Percentiles rank a stretch among this genome's conserved stretches.
Conservation (phyloP, 2,797 vertebrate species). For the Gymnoscopelus braueri region DNA sequence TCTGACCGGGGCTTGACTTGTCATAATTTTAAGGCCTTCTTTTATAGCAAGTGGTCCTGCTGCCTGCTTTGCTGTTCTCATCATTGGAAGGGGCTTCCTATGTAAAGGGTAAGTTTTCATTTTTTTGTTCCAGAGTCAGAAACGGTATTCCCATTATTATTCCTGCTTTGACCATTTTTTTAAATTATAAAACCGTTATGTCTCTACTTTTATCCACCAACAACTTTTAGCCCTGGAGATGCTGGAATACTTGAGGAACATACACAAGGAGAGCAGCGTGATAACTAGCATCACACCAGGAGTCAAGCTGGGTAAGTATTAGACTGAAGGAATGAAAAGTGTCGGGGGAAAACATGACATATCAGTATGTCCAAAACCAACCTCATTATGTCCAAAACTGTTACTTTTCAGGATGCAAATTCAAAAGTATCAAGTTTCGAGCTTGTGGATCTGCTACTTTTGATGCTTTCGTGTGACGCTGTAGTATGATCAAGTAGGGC, state of each 20-base stretch:
- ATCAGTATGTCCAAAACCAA: too few relatives aligned
- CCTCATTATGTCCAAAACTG: too few relatives aligned
- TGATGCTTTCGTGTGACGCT: too few relatives aligned
- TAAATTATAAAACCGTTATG: neutral
- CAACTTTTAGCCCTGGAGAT: conserved; percentile 54
- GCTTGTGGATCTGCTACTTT: too few relatives aligned
- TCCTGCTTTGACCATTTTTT: too few relatives aligned
- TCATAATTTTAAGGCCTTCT: neutral
- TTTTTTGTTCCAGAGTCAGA: neutral
- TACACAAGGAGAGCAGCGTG: conserved; percentile 39
- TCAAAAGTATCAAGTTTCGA: too few relatives aligned
- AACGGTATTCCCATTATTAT: too few relatives aligned
- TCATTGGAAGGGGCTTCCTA: conserved; percentile 42
- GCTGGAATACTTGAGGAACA: conserved; percentile 48
- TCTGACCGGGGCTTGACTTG: too few relatives aligned
- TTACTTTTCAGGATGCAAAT: too few relatives aligned
- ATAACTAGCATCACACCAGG: conserved; percentile 38
- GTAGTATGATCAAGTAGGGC: too few relatives aligned
- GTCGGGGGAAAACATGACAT: neutral
- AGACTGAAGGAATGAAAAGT: neutral
- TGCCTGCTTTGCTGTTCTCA: conserved; percentile 27
- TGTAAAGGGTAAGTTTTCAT: conserved; percentile 50
- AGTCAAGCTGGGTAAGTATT: conserved; percentile 55
- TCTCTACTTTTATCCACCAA: neutral
- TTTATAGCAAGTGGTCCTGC: conserved; percentile 62